A percentile compares a stretch with the other conserved stretches of the same genome.
phyloP scores from a whole-genome alignment of 2,888 invertebrate genomes.

The Phymatocera aterrima region DNA sequence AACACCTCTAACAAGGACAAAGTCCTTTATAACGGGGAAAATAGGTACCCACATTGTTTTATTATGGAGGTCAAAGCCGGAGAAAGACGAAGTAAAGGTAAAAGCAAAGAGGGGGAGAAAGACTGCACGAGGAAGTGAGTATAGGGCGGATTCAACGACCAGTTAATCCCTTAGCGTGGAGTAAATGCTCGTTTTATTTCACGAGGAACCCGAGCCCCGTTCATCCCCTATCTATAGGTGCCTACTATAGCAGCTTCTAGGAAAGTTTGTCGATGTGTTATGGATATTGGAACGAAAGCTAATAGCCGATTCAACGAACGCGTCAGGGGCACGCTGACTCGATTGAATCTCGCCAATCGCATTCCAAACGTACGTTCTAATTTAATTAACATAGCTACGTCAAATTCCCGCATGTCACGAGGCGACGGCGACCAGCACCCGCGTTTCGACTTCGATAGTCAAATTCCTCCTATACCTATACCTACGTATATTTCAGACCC shows the following conservation, averaged over 20 bases:
- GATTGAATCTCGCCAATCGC: slow-evolving; percentile 43
- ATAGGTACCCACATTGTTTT: neutral
- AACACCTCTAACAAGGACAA: slow-evolving; percentile 33
- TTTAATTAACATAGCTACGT: slow-evolving; percentile 42
- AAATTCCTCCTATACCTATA: no score
- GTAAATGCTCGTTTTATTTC: slow-evolving; percentile 31
- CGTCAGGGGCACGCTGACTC: neutral
- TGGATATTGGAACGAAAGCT: slow-evolving; percentile 37
- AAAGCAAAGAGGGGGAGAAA: neutral
- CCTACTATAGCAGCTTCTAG: neutral
- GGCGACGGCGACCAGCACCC: neutral
- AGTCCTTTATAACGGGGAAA: slow-evolving; percentile 18
- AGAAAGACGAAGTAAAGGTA: neutral
- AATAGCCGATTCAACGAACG: slow-evolving; percentile 36
- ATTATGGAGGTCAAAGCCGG: neutral
- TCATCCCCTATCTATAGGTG: no score
- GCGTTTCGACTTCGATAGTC: slow-evolving; percentile 15
- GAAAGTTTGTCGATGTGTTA: slow-evolving; percentile 33
- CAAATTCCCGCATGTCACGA: slow-evolving; percentile 31
- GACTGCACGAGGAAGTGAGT: neutral
- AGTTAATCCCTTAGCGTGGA: neutral
- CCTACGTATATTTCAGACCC: no score
- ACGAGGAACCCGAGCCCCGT: neutral
- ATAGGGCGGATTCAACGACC: neutral
- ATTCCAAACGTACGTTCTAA: slow-evolving; percentile 42